Conservation (phyloP, 1,140 invertebrate genomes). For the Physella acuta region DNA sequence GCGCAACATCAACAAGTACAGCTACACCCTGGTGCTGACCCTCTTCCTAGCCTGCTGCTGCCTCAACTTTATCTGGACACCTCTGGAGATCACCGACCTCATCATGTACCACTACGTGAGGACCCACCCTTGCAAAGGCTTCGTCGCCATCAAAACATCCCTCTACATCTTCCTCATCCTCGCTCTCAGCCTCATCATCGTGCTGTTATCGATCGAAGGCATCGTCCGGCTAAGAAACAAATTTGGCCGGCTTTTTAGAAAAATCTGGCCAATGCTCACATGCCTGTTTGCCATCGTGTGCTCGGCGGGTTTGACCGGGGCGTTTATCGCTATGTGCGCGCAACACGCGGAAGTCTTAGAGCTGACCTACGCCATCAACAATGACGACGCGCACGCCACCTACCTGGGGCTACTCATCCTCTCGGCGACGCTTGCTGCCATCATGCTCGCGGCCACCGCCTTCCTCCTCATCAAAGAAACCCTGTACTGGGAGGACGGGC, state of each 20-base stretch:
- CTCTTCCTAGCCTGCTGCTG: slow-evolving; percentile 42
- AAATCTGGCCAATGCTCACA: slow-evolving; percentile 20
- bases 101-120: slow-evolving; percentile 38
- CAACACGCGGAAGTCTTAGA: background rate
- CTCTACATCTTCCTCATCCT: slow-evolving; percentile 43
- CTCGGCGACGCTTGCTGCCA: background rate
- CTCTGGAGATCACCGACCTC: slow-evolving; percentile 45
- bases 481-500: slow-evolving; percentile 19
- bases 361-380: background rate
- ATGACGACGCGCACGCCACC: background rate
- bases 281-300: slow-evolving; percentile 16
- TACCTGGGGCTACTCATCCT: background rate
- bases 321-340: slow-evolving; percentile 7
- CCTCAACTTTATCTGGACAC: slow-evolving; percentile 45
- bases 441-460: background rate
- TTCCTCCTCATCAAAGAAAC: background rate
- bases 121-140: slow-evolving; percentile 22
- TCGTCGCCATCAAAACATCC: slow-evolving; percentile 37
- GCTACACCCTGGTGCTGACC: slow-evolving; percentile 40
- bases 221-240: slow-evolving; percentile 18
- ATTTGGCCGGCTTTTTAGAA: slow-evolving; percentile 5
- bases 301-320: slow-evolving; percentile 12
- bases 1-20: slow-evolving; percentile 35
- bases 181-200: slow-evolving; percentile 29
- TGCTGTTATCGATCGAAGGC: slow-evolving; percentile 24